Evolutionary conservation across 2,888 invertebrate species (phyloP).

Genomic region (Drosophila infuscata): DNA sequence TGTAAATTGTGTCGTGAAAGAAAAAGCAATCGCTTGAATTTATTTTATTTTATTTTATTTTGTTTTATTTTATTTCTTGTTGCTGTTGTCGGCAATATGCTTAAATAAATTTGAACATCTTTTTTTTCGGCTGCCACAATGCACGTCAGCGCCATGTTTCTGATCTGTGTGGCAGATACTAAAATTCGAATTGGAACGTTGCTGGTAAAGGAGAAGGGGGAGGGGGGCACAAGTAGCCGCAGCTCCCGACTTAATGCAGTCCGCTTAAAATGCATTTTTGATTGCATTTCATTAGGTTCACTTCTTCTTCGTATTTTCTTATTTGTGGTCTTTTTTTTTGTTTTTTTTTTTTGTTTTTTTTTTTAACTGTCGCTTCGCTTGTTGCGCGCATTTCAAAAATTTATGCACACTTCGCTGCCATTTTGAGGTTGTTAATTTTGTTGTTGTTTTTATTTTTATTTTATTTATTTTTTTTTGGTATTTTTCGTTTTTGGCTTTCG

Average conservation of each 20-base stretch:
- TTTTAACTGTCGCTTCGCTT: slow-evolving; percentile 49
- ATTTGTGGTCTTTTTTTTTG: slow-evolving; percentile 20
- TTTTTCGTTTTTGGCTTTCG: slow-evolving; percentile 15
- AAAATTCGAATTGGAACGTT: slow-evolving; percentile 45
- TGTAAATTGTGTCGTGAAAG: slow-evolving; percentile 60
- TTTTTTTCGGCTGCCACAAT: slow-evolving; percentile 36
- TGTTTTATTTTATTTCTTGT: slow-evolving; percentile 30
- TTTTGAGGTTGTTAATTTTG: slow-evolving; percentile 75
- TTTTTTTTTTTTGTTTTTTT: slow-evolving; percentile 4
- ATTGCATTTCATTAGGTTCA: slow-evolving; percentile 76
- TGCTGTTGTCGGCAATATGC: slow-evolving; percentile 49
- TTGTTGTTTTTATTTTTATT: slow-evolving; percentile 23
- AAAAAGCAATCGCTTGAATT: slow-evolving; percentile 68
- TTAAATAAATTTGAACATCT: slow-evolving; percentile 75
- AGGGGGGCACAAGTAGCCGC: slow-evolving; percentile 8
- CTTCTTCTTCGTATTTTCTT: slow-evolving; percentile 26
- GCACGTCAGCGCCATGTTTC: slow-evolving; percentile 70
- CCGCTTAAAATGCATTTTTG: slow-evolving; percentile 77
- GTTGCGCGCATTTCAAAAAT: slow-evolving; percentile 72
- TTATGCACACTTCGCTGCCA: slow-evolving; percentile 79
- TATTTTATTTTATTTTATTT: slow-evolving; percentile 65
- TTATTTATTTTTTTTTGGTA: slow-evolving; percentile 15
- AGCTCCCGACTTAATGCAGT: slow-evolving; percentile 69
- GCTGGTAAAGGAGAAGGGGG: slow-evolving; percentile 6
- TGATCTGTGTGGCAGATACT: slow-evolving; percentile 70